Evolutionary conservation across 2,888 invertebrate genomes (phyloP), one percentile per base, ranked within the genome.

Genomic region (Ecdyonurus torrentis): DNA sequence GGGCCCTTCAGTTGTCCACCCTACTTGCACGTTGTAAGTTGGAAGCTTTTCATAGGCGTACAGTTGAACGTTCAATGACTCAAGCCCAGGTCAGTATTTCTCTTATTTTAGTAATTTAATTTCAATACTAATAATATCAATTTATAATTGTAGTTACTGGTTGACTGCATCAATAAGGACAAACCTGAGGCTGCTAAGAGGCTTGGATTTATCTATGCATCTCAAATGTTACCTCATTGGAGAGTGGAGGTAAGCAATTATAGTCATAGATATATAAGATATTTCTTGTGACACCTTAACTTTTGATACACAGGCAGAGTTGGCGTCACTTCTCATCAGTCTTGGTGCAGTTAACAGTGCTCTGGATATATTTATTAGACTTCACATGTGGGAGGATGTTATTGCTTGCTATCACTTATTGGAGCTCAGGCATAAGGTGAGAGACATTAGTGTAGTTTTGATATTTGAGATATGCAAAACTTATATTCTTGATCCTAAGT

Each of bases 361-460:
- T 1, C 76, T 94, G 22, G 89, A 91, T 66, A 77, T 89, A 62
- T 93, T 85, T 72, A 75, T 85, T 23, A 77, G 81, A 60, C 77
- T 96, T 23, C 82, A 90, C 68, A 76, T 89, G 23, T 99, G 97
- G 96, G 92, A 96, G 70, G 87, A 93, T 67, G 90, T 94, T 25
- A 90, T 99, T 63, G 81, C 84, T 1, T 98, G 98, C 75, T 97
- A 97, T 72, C 89, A 89, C 53, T 77, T 84, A 66, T 74, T 97
- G 65, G 86, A 92, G 68, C 76, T 93, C 68, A 79, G 86, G 52
- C 92, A 96, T 70, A 92, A 92, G 78, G 86, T 86, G 70, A 65
- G 61, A 62, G 24, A 25, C n/a, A n/a, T n/a, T n/a, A n/a, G n/a
- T n/a, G n/a, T n/a, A n/a, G n/a, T n/a, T n/a, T n/a, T n/a, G n/a